A percentile compares a stretch with the other conserved stretches of the same genome.
Evolutionary conservation across 2,113 vertebrate genomes (phyloP).

Genomic region (Dipodomys spectabilis): DNA sequence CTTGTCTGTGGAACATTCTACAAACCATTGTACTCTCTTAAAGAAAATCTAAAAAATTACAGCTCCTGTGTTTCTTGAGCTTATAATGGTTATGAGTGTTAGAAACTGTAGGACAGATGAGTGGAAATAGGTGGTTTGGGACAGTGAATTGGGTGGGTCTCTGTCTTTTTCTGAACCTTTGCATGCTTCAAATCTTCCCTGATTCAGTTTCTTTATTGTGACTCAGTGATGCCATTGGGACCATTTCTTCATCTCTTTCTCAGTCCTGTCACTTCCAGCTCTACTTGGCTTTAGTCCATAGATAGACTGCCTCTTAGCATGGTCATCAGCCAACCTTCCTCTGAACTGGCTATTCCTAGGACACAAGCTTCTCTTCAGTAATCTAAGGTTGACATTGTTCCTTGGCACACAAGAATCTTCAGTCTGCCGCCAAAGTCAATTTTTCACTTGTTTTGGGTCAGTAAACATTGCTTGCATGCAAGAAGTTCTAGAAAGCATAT

Average conservation of each 20-base stretch:
- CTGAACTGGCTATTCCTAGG: not conserved
- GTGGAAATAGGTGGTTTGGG: too few relatives aligned
- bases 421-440: not conserved
- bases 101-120: not conserved
- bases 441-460: not conserved
- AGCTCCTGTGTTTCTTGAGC: not conserved
- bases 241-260: conserved; percentile 19
- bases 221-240: not conserved
- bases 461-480: not conserved
- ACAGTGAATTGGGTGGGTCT: not conserved
- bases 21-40: not conserved
- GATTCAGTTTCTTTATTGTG: not conserved
- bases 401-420: not conserved
- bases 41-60: not conserved
- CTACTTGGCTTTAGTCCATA: conserved; percentile 4
- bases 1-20: not conserved
- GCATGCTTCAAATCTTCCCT: not conserved
- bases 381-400: not conserved
- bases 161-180: not conserved
- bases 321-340: not conserved
- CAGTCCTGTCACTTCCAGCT: not conserved
- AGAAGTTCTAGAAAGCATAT: not conserved
- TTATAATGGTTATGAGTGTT: not conserved
- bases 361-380: not conserved
- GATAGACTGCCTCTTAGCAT: not conserved